Conservation (phyloP, 2,888 invertebrate genomes). For the Mactromeris polynyma region DNA sequence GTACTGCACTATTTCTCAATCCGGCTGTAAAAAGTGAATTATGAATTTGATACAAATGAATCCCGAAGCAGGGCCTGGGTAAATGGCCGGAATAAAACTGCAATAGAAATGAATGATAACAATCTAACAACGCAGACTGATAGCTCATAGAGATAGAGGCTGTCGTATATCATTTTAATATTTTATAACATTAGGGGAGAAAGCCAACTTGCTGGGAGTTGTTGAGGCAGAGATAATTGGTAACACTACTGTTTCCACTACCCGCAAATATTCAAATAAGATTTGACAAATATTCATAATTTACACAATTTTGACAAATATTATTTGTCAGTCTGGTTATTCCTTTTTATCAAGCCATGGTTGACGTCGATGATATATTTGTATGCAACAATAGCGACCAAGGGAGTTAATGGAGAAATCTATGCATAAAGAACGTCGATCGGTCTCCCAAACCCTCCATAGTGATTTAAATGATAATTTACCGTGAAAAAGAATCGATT, state of each 20-base stretch:
- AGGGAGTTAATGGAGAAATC: conserved; percentile 30
- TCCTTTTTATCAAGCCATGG: conserved; percentile 46
- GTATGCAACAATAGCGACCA: conserved; percentile 49
- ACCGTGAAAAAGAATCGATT: conserved; percentile 71
- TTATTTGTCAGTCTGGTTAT: conserved; percentile 60
- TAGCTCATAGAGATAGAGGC: conserved; percentile 20
- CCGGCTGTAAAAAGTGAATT: neutral
- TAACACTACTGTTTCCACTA: conserved; percentile 31
- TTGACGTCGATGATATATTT: conserved; percentile 63
- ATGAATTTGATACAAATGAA: neutral
- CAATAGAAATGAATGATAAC: conserved; percentile 26
- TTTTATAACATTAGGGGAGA: conserved; percentile 40
- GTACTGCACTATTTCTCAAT: neutral
- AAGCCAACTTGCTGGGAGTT: conserved; percentile 36
- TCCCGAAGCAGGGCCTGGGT: conserved; percentile 27
- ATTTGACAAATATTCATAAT: conserved; percentile 46
- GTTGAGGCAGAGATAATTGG: conserved; percentile 33
- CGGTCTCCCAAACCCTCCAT: conserved; percentile 63
- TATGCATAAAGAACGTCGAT: conserved; percentile 63
- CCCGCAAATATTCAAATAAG: conserved; percentile 46
- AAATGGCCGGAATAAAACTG: conserved; percentile 34
- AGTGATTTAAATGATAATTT: conserved; percentile 71
- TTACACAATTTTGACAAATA: conserved; percentile 72
- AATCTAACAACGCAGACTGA: too few species aligned
- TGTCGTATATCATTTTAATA: conserved; percentile 60